Conservation (phyloP, 2,797 vertebrate species). For the Thamnophis elegans region DNA sequence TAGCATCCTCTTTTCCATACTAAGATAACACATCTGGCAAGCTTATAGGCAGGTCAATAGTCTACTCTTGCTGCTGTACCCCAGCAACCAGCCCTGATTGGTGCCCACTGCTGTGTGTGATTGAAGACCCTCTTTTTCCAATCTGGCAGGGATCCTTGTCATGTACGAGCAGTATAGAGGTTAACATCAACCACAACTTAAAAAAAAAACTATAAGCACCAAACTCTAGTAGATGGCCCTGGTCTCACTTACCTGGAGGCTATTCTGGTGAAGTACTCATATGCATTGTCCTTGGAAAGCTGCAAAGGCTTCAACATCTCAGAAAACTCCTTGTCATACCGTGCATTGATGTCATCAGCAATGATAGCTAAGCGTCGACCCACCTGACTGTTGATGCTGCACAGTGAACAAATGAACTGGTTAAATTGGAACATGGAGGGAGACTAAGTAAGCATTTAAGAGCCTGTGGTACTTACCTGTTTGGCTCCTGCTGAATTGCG, state of each 20-base stretch:
- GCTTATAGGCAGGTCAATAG: neutral
- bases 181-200: neutral
- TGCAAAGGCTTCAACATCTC: slow-evolving; percentile 69
- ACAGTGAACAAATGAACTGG: rapidly evolving
- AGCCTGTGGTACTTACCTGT: slow-evolving; percentile 55
- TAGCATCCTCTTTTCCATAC: neutral
- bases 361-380: slow-evolving; percentile 76
- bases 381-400: slow-evolving; percentile 65
- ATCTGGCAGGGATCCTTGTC: neutral
- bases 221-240: rapidly evolving
- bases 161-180: neutral
- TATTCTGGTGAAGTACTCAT: slow-evolving; percentile 72
- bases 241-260: slow-evolving; percentile 70
- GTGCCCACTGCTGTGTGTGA: neutral
- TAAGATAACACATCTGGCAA: neutral
- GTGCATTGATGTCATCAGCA: slow-evolving; percentile 74
- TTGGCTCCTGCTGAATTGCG: slow-evolving; percentile 55
- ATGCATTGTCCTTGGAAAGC: slow-evolving; percentile 68
- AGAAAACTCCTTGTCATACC: slow-evolving; percentile 71
- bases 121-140: neutral
- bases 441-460: rapidly evolving
- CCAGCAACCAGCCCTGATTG: neutral
- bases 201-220: neutral
- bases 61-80: neutral
- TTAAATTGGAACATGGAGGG: rapidly evolving